These are phyloP conservation scores for Micromesistius poutassou DNA, from an alignment of 2,797 vertebrate species.

Conservation along the genomic window DNA sequence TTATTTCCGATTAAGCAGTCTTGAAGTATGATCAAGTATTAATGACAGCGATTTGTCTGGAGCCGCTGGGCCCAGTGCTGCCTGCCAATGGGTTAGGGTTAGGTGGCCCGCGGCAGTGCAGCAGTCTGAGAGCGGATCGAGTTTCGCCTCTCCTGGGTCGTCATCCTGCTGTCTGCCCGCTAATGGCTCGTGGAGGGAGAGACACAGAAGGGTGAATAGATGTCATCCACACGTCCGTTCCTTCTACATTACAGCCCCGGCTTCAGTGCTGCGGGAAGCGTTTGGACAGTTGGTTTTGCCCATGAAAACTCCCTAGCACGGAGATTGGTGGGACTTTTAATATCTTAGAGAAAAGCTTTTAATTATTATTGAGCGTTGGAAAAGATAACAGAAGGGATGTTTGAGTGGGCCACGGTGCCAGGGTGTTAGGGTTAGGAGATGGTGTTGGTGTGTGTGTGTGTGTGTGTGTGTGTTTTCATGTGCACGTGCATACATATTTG, in stretches of 20 bases:
- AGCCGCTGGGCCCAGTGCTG: slow-evolving; percentile 43
- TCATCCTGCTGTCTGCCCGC: slow-evolving; percentile 69
- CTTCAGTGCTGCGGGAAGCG: background rate
- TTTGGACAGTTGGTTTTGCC: no score
- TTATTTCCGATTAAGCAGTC: background rate
- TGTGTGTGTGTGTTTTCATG: no score
- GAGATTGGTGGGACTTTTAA: no score
- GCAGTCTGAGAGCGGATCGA: slow-evolving; percentile 70
- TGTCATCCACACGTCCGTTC: slow-evolving; percentile 38
- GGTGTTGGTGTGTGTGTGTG: no score
- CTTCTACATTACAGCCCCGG: slow-evolving; percentile 25
- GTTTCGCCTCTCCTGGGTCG: slow-evolving; percentile 73
- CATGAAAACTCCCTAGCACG: no score
- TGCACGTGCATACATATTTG: no score
- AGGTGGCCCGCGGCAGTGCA: slow-evolving; percentile 69
- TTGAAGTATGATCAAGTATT: slow-evolving; percentile 31
- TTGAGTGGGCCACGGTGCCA: no score
- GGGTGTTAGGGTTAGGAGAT: no score
- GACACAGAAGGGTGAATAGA: slow-evolving; percentile 44
- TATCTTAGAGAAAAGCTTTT: no score
- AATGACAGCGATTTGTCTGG: slow-evolving; percentile 22
- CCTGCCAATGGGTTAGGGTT: slow-evolving; percentile 67
- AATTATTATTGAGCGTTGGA: no score
- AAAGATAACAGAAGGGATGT: no score
- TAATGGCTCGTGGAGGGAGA: slow-evolving; percentile 69